A percentile compares a stretch with the other conserved stretches of the same genome.
Evolutionary conservation across 2,888 invertebrate genomes (phyloP).

Genomic region (Diadegma fenestrale): DNA sequence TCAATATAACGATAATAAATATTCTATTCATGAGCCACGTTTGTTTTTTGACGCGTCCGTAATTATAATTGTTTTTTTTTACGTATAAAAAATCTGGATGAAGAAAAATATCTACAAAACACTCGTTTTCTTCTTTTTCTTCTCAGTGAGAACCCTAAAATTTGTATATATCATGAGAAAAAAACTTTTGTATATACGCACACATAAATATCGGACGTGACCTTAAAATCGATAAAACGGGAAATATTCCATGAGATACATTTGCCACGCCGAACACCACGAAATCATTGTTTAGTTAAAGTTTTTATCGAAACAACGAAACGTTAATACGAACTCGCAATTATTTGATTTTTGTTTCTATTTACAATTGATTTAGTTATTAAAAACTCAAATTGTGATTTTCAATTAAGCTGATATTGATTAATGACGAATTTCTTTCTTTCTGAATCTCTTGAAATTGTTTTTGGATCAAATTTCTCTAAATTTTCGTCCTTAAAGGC

Average conservation of each 20-base stretch:
- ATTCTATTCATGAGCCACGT: background rate
- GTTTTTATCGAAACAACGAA: constrained; percentile 1
- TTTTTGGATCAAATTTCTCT: background rate
- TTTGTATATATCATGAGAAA: constrained; percentile 10
- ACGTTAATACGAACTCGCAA: background rate
- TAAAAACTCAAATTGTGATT: background rate
- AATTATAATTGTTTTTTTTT: background rate
- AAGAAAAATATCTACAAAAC: background rate
- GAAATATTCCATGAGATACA: background rate
- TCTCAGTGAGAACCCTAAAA: background rate
- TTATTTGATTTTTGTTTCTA: background rate
- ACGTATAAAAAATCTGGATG: constrained; percentile 1
- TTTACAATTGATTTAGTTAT: background rate
- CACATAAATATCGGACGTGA: constrained; percentile 25
- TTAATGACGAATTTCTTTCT: background rate
- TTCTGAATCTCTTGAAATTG: background rate
- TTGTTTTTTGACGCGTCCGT: background rate
- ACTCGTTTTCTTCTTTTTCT: background rate
- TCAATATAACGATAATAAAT: constrained; percentile 13
- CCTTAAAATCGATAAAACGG: constrained; percentile 28
- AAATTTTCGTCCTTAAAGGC: background rate
- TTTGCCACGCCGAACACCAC: background rate
- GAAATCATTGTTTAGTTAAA: background rate
- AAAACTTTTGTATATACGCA: constrained; percentile 20
- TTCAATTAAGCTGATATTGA: background rate